Conservation (phyloP, 2,888 invertebrate genomes). For the Drosophila pegasa region DNA sequence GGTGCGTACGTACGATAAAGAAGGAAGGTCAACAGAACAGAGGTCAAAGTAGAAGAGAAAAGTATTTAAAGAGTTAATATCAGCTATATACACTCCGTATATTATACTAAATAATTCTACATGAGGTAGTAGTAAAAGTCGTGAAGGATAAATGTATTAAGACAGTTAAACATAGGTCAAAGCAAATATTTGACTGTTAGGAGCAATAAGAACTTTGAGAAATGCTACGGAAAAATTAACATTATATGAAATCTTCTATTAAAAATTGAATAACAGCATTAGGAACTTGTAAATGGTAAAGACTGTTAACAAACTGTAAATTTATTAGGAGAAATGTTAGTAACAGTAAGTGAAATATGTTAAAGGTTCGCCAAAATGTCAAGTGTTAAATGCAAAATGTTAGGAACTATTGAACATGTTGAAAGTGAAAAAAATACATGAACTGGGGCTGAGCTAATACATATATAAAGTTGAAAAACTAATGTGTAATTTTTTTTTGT, state of each 20-base stretch:
- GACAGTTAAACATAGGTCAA: background rate
- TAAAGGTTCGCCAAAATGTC: background rate
- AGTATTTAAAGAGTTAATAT: background rate
- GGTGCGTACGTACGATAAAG: constrained; percentile 16
- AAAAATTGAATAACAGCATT: background rate
- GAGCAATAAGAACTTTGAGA: background rate
- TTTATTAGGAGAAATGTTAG: background rate
- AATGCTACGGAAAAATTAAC: background rate
- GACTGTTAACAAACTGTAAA: background rate
- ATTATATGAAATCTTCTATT: background rate
- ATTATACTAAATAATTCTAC: background rate
- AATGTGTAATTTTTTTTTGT: no score
- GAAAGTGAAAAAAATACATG: background rate
- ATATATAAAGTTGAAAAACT: background rate
- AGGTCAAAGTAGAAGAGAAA: background rate
- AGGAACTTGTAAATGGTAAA: background rate
- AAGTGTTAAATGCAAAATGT: constrained; percentile 1
- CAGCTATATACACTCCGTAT: background rate
- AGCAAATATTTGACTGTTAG: background rate
- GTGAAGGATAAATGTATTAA: background rate
- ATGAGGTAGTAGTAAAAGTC: constrained; percentile 3
- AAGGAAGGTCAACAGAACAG: background rate
- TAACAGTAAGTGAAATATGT: background rate
- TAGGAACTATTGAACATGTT: background rate
- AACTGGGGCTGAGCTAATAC: background rate